phyloP scores from a whole-genome alignment of 2,113 vertebrate species.

The Urocynchramus pylzowi region DNA sequence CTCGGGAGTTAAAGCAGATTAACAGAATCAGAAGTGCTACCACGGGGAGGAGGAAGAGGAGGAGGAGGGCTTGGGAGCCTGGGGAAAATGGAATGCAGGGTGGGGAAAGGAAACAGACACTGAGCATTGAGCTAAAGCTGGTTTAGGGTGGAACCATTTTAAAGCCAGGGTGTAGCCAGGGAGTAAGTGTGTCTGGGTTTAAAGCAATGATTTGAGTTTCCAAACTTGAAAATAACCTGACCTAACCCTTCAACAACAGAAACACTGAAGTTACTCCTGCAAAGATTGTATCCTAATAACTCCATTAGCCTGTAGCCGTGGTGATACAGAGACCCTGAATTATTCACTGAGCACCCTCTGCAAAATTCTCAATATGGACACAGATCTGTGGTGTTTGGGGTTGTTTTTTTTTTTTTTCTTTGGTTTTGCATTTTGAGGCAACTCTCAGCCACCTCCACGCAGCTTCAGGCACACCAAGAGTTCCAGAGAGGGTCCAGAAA shows the following conservation, averaged over 20 bases:
- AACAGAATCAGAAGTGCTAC: constrained; percentile 58
- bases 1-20: constrained; percentile 80
- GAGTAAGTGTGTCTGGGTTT: not conserved
- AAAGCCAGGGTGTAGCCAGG: constrained; percentile 69
- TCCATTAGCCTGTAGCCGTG: not conserved
- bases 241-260: constrained; percentile 33
- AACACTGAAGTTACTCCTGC: not conserved
- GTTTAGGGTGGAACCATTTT: constrained; percentile 71
- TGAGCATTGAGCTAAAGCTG: constrained; percentile 83
- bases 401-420: not conserved
- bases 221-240: constrained; percentile 52
- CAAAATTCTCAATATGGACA: not conserved
- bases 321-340: fast-evolving
- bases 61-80: constrained; percentile 71
- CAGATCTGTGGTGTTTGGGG: not conserved
- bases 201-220: constrained; percentile 11
- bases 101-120: constrained; percentile 85
- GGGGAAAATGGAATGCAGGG: constrained; percentile 87
- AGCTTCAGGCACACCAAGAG: not conserved
- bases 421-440: not conserved
- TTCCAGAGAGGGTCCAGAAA: not conserved
- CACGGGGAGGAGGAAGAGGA: constrained; percentile 57
- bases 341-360: not conserved
- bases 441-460: not conserved
- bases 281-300: not conserved